Percentiles rank a stretch among this genome's conserved stretches.
These are phyloP conservation scores for Propsilocerus akamusi DNA, from an alignment of 1,140 invertebrate genomes.

Conservation along the genomic window DNA sequence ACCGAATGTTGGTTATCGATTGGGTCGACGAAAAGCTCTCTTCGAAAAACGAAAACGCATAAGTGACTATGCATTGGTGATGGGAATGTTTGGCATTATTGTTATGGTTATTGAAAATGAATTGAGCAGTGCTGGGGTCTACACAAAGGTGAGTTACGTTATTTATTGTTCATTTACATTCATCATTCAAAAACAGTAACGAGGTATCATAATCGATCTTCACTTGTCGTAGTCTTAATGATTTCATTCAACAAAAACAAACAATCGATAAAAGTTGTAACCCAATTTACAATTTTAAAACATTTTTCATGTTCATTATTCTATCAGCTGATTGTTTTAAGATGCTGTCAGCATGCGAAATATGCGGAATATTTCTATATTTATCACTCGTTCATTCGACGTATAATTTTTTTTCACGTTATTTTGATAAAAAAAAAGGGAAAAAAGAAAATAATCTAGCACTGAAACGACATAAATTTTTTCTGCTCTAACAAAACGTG, in stretches of 20 bases:
- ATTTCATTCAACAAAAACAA: too few species aligned
- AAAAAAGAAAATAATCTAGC: not conserved
- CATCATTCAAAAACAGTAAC: too few species aligned
- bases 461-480: not conserved
- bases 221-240: too few species aligned
- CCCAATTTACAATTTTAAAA: too few species aligned
- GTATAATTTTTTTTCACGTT: not conserved
- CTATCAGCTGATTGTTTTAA: too few species aligned
- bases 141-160: conserved; percentile 61
- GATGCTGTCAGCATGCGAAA: too few species aligned
- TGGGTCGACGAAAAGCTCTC: conserved; percentile 87
- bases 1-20: conserved; percentile 90
- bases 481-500: not conserved
- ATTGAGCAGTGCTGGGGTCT: conserved; percentile 83
- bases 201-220: too few species aligned
- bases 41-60: conserved; percentile 96
- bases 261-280: too few species aligned
- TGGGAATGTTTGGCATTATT: conserved; percentile 97
- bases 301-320: too few species aligned
- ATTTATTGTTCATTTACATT: too few species aligned
- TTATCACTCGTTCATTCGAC: too few species aligned
- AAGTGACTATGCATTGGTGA: conserved; percentile 93
- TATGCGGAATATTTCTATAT: too few species aligned
- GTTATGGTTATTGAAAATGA: conserved; percentile 99
- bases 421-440: not conserved